Conservation (phyloP, 2,888 invertebrate genomes). For the Caenorhabditis panamensis region DNA sequence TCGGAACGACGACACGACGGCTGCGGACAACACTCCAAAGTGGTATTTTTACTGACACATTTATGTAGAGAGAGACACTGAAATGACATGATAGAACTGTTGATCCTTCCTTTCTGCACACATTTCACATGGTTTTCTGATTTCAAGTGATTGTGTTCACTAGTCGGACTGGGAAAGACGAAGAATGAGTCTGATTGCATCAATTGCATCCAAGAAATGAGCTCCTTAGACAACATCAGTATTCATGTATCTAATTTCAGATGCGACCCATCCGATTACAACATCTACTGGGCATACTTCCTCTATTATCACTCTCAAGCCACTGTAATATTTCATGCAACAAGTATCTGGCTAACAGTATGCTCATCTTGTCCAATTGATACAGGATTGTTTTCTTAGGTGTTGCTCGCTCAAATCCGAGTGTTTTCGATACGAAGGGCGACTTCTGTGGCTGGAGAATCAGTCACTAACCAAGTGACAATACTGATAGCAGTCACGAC, state of each 20-base stretch:
- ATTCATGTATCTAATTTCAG: conserved; percentile 31
- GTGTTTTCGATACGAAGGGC: conserved; percentile 82
- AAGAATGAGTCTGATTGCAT: conserved; percentile 24
- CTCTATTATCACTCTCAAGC: conserved; percentile 83
- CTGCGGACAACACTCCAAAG: conserved; percentile 1
- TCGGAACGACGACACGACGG: not conserved
- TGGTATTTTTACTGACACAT: conserved; percentile 33
- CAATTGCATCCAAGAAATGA: conserved; percentile 21
- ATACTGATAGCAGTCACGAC: conserved; percentile 72
- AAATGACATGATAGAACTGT: not conserved
- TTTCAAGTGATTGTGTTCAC: conserved; percentile 38
- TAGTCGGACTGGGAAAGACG: conserved; percentile 27
- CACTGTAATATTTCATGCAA: conserved; percentile 83
- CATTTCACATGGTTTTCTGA: conserved; percentile 7
- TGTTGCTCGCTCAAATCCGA: conserved; percentile 83
- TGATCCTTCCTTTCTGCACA: conserved; percentile 21
- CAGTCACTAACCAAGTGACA: conserved; percentile 67
- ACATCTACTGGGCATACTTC: conserved; percentile 82
- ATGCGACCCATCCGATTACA: conserved; percentile 78
- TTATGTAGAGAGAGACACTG: conserved; percentile 16
- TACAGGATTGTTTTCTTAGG: conserved; percentile 63
- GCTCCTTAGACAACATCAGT: not conserved
- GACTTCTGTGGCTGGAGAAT: conserved; percentile 74
- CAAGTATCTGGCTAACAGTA: conserved; percentile 83
- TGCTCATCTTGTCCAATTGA: not conserved